Evolutionary conservation across 2,113 vertebrate species (phyloP).

Genomic region (Ginglymostoma cirratum): DNA sequence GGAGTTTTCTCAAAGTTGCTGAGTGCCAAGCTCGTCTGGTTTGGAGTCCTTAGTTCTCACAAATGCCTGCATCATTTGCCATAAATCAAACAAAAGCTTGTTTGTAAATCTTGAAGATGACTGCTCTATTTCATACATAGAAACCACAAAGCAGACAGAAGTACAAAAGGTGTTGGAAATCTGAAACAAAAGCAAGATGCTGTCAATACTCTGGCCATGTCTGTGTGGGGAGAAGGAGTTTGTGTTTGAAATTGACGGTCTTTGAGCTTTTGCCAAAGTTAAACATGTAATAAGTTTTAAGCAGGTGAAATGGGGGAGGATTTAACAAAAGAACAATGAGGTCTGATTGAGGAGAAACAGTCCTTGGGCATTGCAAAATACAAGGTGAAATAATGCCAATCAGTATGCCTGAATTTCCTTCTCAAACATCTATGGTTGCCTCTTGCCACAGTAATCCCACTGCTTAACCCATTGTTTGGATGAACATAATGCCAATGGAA

Average conservation of each 20-base stretch:
- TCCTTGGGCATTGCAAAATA: neutral
- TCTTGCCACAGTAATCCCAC: neutral
- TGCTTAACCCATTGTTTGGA: neutral
- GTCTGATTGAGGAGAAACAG: neutral
- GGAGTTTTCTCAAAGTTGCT: neutral
- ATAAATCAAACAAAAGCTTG: neutral
- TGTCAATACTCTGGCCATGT: too few species aligned
- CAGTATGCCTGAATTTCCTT: neutral
- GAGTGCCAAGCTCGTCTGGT: neutral
- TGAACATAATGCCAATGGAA: too few species aligned
- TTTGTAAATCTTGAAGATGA: neutral
- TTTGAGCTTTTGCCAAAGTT: neutral
- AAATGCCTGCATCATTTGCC: neutral
- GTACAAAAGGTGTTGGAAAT: too few species aligned
- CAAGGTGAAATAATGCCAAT: neutral
- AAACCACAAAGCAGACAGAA: neutral
- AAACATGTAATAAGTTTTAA: neutral
- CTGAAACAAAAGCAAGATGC: too few species aligned
- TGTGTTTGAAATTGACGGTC: neutral
- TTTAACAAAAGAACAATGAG: neutral
- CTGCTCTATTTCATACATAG: neutral
- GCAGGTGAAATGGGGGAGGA: neutral
- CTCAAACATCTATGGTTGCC: neutral
- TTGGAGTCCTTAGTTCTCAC: neutral
- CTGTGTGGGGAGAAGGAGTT: neutral